phyloP scores from a whole-genome alignment of 2,797 vertebrate species.

The Acanthurus lineatus region DNA sequence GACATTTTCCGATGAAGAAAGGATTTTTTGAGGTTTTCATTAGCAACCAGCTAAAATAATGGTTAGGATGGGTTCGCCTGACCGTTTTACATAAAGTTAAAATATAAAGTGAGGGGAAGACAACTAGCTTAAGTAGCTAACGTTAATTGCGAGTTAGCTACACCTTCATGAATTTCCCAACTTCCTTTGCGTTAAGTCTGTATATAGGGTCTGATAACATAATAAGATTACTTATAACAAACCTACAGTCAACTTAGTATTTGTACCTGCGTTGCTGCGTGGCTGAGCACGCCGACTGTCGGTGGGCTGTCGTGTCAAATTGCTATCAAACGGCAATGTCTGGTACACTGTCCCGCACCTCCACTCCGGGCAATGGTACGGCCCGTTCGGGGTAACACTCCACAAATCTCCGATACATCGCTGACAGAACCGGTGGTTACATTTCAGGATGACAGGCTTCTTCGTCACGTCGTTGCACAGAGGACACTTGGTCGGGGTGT shows the following conservation, averaged over 20 bases:
- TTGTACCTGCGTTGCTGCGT: slow-evolving; percentile 50
- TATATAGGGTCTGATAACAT: no score
- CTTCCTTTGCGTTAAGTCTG: neutral
- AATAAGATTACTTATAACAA: neutral
- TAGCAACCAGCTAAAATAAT: no score
- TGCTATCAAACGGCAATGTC: slow-evolving; percentile 72
- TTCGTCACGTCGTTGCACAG: slow-evolving; percentile 72
- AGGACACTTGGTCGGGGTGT: slow-evolving; percentile 64
- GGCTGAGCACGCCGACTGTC: neutral
- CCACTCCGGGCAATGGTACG: slow-evolving; percentile 83
- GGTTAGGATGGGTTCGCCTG: no score
- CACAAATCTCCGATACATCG: slow-evolving; percentile 85
- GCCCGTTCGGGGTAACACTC: slow-evolving; percentile 74
- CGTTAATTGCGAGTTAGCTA: neutral
- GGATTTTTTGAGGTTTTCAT: no score
- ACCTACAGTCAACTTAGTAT: neutral
- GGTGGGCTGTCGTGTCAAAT: slow-evolving; percentile 8
- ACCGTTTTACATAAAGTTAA: no score
- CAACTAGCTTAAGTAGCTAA: slow-evolving; percentile 17
- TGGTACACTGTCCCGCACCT: slow-evolving; percentile 78
- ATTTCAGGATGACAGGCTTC: slow-evolving; percentile 75
- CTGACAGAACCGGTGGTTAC: slow-evolving; percentile 82
- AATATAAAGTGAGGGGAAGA: no score
- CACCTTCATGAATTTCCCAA: neutral
- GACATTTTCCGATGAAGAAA: no score